phyloP scores from a whole-genome alignment of 2,888 invertebrate species.

The Eugnorisma glareosa region DNA sequence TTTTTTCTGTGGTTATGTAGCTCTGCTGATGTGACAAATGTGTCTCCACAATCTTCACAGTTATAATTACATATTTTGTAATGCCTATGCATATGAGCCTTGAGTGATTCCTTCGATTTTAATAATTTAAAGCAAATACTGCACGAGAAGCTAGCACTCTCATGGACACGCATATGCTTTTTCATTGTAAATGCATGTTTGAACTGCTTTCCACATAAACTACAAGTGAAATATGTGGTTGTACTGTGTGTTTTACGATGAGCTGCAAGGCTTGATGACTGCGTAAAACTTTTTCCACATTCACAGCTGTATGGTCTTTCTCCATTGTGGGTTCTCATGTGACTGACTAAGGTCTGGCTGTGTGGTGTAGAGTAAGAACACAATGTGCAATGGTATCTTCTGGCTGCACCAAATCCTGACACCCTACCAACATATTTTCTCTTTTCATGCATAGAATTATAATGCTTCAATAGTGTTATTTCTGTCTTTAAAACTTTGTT shows the following conservation, averaged over 20 bases:
- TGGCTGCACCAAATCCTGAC: conserved; percentile 81
- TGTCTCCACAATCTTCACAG: conserved; percentile 87
- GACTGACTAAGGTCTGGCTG: conserved; percentile 87
- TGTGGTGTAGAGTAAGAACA: conserved; percentile 86
- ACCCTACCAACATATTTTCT: conserved; percentile 82
- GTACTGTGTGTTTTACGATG: conserved; percentile 85
- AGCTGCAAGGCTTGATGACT: conserved; percentile 84
- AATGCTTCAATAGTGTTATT: conserved; percentile 80
- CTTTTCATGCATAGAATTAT: conserved; percentile 82
- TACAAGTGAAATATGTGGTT: conserved; percentile 82
- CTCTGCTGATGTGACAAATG: conserved; percentile 87
- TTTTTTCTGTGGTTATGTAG: conserved; percentile 84
- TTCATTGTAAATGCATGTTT: conserved; percentile 86
- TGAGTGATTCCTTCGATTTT: conserved; percentile 83
- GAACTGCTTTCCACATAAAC: conserved; percentile 87
- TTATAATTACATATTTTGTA: conserved; percentile 86
- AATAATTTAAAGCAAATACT: conserved; percentile 83
- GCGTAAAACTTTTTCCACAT: conserved; percentile 87
- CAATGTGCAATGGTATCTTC: conserved; percentile 84
- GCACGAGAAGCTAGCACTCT: conserved; percentile 79
- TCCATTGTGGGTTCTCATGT: conserved; percentile 86
- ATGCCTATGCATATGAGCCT: conserved; percentile 85
- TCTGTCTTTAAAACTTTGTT: conserved; percentile 80
- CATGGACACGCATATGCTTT: conserved; percentile 84
- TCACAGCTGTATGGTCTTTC: conserved; percentile 85